Conservation (phyloP, 2,888 invertebrate species). For the Agrotis puta region DNA sequence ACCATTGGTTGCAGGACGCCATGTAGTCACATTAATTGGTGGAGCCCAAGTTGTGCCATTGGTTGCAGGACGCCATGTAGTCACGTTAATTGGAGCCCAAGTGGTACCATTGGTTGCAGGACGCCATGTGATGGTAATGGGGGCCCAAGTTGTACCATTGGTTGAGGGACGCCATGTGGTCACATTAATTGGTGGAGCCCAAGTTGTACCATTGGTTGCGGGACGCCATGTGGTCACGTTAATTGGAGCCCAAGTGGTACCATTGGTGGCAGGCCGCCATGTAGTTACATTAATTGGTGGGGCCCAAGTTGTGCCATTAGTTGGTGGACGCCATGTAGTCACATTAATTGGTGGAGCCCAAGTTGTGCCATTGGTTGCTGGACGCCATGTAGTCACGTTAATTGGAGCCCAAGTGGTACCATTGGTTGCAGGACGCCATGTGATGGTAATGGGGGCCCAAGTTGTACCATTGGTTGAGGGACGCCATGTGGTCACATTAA, state of each 20-base stretch:
- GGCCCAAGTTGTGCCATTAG: background rate
- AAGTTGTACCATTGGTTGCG: background rate
- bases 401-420: background rate
- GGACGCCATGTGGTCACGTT: background rate
- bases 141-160: background rate
- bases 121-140: background rate
- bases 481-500: no score
- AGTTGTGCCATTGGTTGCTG: background rate
- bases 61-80: background rate
- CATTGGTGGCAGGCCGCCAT: background rate
- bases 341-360: background rate
- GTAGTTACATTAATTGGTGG: background rate
- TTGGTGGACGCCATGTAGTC: background rate
- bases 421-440: background rate
- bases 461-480: background rate
- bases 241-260: background rate
- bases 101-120: background rate
- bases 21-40: background rate
- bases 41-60: background rate
- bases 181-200: background rate
- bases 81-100: background rate
- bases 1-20: background rate
- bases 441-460: background rate
- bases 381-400: no score
- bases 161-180: background rate